Evolutionary conservation across 2,113 vertebrate species (phyloP).

Genomic region (Gallinago paraguaiae): DNA sequence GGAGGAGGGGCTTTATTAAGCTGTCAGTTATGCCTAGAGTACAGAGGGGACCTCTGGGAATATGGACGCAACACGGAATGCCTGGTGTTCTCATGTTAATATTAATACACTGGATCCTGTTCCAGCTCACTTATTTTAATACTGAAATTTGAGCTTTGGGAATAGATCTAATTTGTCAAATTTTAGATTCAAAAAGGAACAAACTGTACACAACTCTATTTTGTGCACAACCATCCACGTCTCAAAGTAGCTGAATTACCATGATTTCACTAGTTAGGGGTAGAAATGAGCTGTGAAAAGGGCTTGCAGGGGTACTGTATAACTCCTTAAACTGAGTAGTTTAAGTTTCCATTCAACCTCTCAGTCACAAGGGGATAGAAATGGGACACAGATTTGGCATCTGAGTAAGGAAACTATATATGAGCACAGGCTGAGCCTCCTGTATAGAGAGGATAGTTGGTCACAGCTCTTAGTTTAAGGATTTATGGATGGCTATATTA

Average conservation of each 20-base stretch:
- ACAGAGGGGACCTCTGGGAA: constrained; percentile 9
- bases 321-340: neutral
- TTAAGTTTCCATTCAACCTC: neutral
- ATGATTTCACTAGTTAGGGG: neutral
- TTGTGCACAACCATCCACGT: neutral
- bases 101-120: constrained; percentile 20
- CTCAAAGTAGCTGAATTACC: neutral
- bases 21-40: neutral
- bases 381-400: neutral
- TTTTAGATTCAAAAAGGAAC: neutral
- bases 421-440: neutral
- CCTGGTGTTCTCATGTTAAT: constrained; percentile 38
- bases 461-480: constrained; percentile 18
- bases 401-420: neutral
- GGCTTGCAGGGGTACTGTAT: neutral
- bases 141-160: constrained; percentile 39
- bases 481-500: constrained; percentile 16
- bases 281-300: neutral
- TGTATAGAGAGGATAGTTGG: neutral
- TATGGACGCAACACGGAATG: neutral
- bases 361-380: neutral
- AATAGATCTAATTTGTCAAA: neutral
- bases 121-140: constrained; percentile 41
- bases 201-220: neutral
- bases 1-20: constrained; percentile 1